phyloP scores from a whole-genome alignment of 2,797 vertebrate genomes.

The Sciurus carolinensis region DNA sequence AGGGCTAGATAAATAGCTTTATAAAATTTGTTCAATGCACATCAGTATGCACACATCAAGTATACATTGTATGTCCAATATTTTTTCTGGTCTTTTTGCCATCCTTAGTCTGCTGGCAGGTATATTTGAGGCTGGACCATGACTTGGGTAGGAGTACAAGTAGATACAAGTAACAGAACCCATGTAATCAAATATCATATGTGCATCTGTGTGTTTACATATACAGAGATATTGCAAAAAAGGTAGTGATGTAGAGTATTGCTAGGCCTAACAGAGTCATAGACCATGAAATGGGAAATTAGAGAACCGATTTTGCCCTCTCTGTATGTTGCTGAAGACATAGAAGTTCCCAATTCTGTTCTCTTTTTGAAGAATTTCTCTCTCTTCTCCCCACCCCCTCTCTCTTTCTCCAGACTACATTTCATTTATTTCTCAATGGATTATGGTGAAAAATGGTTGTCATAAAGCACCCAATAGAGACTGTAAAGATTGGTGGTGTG shows the following conservation, averaged over 20 bases:
- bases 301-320: background rate
- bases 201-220: background rate
- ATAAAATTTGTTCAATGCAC: background rate
- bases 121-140: background rate
- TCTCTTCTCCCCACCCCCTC: fast-evolving
- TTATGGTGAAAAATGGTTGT: background rate
- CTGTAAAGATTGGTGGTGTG: background rate
- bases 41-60: background rate
- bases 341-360: too few species aligned
- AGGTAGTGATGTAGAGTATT: background rate
- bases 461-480: background rate
- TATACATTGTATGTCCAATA: background rate
- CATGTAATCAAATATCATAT: background rate
- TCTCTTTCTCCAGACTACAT: background rate
- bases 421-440: background rate
- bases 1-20: background rate
- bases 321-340: background rate
- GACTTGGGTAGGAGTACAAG: background rate
- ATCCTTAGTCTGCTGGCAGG: background rate
- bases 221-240: background rate
- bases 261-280: background rate
- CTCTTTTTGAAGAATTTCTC: background rate
- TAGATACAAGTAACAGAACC: background rate
- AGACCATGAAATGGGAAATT: background rate
- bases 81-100: background rate